These are phyloP conservation scores for Thermophis baileyi DNA, from an alignment of 2,113 vertebrate genomes.

Conservation along the genomic window DNA sequence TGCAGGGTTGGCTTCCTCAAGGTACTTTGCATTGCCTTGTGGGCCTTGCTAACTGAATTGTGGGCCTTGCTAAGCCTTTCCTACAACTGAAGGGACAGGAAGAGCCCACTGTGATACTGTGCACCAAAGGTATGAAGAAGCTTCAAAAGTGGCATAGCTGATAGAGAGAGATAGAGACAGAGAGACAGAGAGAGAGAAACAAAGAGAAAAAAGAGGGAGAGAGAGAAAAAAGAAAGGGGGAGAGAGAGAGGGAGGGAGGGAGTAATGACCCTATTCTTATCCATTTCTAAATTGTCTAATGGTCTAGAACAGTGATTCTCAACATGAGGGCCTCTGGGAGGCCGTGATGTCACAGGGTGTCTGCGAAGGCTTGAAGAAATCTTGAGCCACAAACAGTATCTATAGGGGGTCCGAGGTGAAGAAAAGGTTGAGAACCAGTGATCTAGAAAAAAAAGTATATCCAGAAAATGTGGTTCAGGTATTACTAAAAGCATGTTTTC, in stretches of 20 bases:
- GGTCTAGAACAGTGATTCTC: not conserved
- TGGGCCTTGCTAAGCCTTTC: not conserved
- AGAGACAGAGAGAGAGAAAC: too few species aligned
- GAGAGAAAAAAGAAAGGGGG: too few species aligned
- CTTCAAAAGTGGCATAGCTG: not conserved
- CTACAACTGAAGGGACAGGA: not conserved
- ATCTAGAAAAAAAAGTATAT: not conserved
- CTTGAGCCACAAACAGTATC: not conserved
- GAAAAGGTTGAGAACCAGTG: not conserved
- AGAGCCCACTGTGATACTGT: not conserved
- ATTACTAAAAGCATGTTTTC: not conserved
- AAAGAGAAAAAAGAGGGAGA: too few species aligned
- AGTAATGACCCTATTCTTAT: not conserved
- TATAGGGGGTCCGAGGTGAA: not conserved
- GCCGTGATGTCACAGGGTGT: not conserved
- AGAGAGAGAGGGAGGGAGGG: too few species aligned
- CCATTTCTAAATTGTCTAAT: not conserved
- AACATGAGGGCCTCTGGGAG: not conserved
- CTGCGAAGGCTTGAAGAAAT: not conserved
- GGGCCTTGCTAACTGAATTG: not conserved
- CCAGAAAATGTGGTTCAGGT: not conserved
- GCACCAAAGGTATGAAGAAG: not conserved
- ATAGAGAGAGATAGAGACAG: too few species aligned
- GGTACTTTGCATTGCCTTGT: not conserved
- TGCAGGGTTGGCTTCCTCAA: not conserved